Percentiles rank a stretch among this genome's conserved stretches.
phyloP scores from a whole-genome alignment of 2,113 vertebrate genomes.

The Dromiciops gliroides region DNA sequence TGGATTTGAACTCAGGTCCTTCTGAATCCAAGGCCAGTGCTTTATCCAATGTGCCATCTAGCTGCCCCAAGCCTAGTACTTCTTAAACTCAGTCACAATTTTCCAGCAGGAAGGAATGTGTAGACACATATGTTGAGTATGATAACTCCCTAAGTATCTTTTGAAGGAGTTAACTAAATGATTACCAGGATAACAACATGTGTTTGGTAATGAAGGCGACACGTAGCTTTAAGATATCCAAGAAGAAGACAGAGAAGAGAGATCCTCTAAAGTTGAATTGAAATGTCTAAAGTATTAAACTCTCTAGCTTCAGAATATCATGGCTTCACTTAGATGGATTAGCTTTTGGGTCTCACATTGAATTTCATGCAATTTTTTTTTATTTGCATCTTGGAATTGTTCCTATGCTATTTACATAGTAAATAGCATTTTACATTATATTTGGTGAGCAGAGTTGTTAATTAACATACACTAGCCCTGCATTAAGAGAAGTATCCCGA shows the following conservation, averaged over 20 bases:
- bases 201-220: background rate
- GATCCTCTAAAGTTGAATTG: background rate
- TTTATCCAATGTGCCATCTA: too few relatives aligned
- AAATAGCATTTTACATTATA: slow-evolving; percentile 11
- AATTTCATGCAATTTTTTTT: background rate
- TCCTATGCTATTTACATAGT: background rate
- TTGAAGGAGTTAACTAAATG: background rate
- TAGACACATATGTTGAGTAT: too few relatives aligned
- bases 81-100: too few relatives aligned
- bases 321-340: slow-evolving; percentile 5
- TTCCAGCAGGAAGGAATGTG: too few relatives aligned
- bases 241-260: background rate
- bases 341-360: background rate
- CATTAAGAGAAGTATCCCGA: background rate
- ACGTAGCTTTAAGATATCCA: background rate
- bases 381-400: slow-evolving; percentile 10
- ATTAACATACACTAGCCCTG: background rate
- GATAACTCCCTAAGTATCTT: background rate
- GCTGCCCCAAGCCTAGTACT: too few relatives aligned
- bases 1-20: too few relatives aligned
- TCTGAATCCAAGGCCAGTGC: too few relatives aligned
- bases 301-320: background rate
- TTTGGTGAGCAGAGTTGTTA: slow-evolving; percentile 20
- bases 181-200: background rate
- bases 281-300: slow-evolving; percentile 10